Conservation (phyloP, 2,797 vertebrate genomes). For the Ctenochaetus hawaiiensis region DNA sequence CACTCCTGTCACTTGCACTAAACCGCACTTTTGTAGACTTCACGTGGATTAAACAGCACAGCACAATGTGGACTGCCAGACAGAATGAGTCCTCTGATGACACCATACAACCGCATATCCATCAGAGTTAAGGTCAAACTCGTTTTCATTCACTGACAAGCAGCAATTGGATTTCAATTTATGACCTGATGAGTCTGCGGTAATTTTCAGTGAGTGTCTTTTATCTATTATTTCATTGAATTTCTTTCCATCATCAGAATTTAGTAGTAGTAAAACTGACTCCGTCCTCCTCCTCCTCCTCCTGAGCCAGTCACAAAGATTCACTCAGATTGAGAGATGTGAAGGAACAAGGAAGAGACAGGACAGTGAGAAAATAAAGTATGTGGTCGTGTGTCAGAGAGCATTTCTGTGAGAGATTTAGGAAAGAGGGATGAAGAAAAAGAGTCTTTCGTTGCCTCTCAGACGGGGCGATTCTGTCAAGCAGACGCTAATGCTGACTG, state of each 20-base stretch:
- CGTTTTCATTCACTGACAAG: constrained; percentile 29
- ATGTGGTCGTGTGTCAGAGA: constrained; percentile 44
- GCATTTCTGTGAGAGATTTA: constrained; percentile 43
- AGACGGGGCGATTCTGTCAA: constrained; percentile 58
- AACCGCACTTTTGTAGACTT: constrained; percentile 45
- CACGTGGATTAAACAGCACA: constrained; percentile 63
- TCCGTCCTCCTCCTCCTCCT: constrained; percentile 17
- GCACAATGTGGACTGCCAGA: constrained; percentile 60
- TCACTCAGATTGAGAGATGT: constrained; percentile 40
- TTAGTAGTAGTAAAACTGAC: constrained; percentile 35
- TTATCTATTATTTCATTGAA: constrained; percentile 14
- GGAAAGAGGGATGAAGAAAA: constrained; percentile 20
- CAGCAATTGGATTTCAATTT: constrained; percentile 32
- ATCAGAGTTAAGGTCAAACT: constrained; percentile 39
- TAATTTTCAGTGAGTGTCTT: constrained; percentile 2
- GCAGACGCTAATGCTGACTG: constrained; percentile 63
- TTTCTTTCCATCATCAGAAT: constrained; percentile 22
- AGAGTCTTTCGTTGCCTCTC: constrained; percentile 50
- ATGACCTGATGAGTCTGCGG: neutral
- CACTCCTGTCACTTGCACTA: constrained; percentile 72
- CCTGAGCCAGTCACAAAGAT: constrained; percentile 51
- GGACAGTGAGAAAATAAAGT: constrained; percentile 45
- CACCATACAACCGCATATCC: constrained; percentile 18
- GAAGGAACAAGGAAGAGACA: constrained; percentile 47
- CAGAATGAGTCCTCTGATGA: constrained; percentile 72